phyloP scores from a whole-genome alignment of 2,888 invertebrate species.

The Saturnia pavonia region DNA sequence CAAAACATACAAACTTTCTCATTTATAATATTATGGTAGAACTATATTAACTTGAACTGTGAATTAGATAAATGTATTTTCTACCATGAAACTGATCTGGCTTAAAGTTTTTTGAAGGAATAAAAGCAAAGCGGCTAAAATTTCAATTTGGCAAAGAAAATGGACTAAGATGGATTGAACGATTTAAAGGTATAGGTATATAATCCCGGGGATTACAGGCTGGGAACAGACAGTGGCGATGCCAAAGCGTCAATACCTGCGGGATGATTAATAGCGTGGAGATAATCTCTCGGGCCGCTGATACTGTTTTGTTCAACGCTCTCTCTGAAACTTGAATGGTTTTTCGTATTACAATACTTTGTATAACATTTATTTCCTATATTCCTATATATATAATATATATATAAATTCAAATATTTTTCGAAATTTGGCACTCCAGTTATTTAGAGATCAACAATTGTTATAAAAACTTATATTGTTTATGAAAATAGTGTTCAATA shows the following conservation, averaged over 20 bases:
- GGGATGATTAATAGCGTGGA: constrained; percentile 64
- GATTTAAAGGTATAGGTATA: constrained; percentile 31
- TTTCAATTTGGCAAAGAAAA: constrained; percentile 42
- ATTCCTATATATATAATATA: no score
- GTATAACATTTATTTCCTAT: not conserved
- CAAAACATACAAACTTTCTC: no score
- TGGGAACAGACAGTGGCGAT: constrained; percentile 39
- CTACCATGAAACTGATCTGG: constrained; percentile 13
- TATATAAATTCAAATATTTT: no score
- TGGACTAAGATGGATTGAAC: constrained; percentile 30
- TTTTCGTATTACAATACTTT: constrained; percentile 27
- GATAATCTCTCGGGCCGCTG: constrained; percentile 55
- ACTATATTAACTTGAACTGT: no score
- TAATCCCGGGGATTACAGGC: constrained; percentile 55
- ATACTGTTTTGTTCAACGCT: constrained; percentile 47
- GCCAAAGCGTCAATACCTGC: constrained; percentile 53
- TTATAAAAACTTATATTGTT: no score
- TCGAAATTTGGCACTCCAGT: no score
- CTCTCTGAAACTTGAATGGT: constrained; percentile 21
- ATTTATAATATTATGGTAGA: no score
- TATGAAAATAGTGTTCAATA: no score
- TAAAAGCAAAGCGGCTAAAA: constrained; percentile 13
- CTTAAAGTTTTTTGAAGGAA: constrained; percentile 18
- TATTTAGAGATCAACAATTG: no score
- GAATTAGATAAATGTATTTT: not conserved